Evolutionary conservation across 2,888 invertebrate species (phyloP).

Genomic region (Pachliopta kotzebuea): DNA sequence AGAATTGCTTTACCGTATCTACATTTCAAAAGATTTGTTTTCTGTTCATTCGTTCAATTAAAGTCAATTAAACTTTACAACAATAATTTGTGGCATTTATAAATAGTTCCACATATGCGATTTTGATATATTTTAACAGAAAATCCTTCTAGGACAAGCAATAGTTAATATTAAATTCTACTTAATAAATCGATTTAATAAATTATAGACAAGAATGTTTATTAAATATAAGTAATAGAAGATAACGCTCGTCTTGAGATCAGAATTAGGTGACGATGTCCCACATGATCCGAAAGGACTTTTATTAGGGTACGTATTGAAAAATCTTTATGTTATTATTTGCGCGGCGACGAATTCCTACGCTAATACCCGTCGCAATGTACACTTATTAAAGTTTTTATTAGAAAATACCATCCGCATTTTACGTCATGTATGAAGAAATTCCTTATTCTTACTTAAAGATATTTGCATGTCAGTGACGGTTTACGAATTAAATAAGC

Average conservation of each 20-base stretch:
- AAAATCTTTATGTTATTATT: conserved; percentile 73
- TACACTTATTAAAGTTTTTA: conserved; percentile 69
- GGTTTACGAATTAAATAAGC: conserved; percentile 9
- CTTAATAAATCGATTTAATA: background rate
- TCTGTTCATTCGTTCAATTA: background rate
- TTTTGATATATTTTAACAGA: background rate
- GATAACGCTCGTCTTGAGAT: conserved; percentile 8
- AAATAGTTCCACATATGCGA: background rate
- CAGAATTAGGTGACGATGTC: conserved; percentile 14
- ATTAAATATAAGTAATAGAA: conserved; percentile 7
- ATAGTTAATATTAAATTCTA: background rate
- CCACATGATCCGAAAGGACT: conserved; percentile 35
- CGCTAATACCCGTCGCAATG: conserved; percentile 64
- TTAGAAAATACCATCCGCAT: conserved; percentile 63
- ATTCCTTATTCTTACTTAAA: conserved; percentile 33
- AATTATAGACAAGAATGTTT: background rate
- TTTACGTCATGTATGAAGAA: conserved; percentile 44
- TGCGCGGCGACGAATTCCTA: conserved; percentile 58
- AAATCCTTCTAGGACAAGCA: background rate
- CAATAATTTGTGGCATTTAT: background rate
- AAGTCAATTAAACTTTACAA: background rate
- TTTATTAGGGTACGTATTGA: conserved; percentile 64
- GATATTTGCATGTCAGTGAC: conserved; percentile 20
- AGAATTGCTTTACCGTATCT: conserved; percentile 32
- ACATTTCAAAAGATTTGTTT: conserved; percentile 20